Evolutionary conservation across 2,888 invertebrate genomes (phyloP).

Genomic region (Ophion ellenae): DNA sequence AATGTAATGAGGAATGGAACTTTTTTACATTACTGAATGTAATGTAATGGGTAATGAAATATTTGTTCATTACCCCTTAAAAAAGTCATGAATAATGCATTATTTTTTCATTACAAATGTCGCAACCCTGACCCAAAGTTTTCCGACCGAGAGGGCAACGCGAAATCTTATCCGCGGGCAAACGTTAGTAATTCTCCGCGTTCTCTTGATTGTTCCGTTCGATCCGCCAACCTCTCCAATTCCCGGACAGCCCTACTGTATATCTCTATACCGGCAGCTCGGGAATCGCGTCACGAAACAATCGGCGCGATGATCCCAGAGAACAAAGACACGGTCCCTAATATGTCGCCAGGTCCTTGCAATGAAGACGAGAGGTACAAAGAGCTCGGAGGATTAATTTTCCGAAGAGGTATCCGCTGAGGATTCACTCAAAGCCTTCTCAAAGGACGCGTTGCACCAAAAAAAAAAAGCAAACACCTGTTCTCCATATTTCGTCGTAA

Average conservation of each 20-base stretch:
- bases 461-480: neutral
- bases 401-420: neutral
- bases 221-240: constrained; percentile 6
- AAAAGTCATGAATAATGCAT: no score
- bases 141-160: no score
- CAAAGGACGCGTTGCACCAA: neutral
- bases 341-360: constrained; percentile 18
- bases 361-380: constrained; percentile 28
- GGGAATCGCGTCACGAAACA: constrained; percentile 10
- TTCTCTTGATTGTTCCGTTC: constrained; percentile 28
- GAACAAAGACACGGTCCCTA: constrained; percentile 31
- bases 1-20: no score
- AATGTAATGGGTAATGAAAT: no score
- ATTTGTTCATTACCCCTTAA: no score
- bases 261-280: neutral
- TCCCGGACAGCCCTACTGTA: neutral
- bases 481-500: neutral
- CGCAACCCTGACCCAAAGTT: no score
- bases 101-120: no score
- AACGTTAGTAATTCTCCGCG: constrained; percentile 13
- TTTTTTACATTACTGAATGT: no score
- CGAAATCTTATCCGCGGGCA: neutral
- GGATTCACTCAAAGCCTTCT: neutral
- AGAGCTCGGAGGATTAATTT: constrained; percentile 20
- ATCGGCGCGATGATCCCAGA: neutral